Conservation (phyloP, 2,797 vertebrate species). For the Florisuga fusca region DNA sequence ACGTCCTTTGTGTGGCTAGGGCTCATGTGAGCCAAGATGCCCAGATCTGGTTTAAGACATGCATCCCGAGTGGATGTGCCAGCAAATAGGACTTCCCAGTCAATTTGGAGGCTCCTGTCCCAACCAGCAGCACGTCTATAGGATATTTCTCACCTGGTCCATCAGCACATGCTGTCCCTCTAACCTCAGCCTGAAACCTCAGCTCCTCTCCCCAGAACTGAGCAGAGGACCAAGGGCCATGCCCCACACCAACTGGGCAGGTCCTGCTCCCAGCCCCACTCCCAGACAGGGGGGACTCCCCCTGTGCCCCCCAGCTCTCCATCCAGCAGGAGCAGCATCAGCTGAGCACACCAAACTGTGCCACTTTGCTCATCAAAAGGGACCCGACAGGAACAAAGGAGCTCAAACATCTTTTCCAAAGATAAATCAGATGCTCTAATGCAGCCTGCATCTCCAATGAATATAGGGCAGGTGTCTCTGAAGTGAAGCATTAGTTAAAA, state of each 20-base stretch:
- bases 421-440: constrained; percentile 72
- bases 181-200: not conserved
- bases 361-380: not conserved
- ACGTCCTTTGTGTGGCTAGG: accelerated
- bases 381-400: constrained; percentile 19
- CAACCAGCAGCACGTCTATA: accelerated
- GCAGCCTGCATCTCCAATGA: constrained; percentile 67
- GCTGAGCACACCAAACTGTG: accelerated
- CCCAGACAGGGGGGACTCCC: not conserved
- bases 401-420: constrained; percentile 30
- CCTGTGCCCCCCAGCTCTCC: not conserved
- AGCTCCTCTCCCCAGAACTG: not conserved
- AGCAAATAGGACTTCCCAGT: not conserved
- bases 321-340: accelerated
- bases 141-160: accelerated
- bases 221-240: accelerated
- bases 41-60: accelerated
- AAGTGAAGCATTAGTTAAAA: constrained; percentile 79
- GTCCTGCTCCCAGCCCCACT: not conserved
- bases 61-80: not conserved
- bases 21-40: accelerated
- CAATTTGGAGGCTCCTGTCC: not conserved
- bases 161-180: accelerated
- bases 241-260: accelerated
- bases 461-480: constrained; percentile 76